Evolutionary conservation across 2,888 invertebrate genomes (phyloP).

Genomic region (Cartodere bifasciata): DNA sequence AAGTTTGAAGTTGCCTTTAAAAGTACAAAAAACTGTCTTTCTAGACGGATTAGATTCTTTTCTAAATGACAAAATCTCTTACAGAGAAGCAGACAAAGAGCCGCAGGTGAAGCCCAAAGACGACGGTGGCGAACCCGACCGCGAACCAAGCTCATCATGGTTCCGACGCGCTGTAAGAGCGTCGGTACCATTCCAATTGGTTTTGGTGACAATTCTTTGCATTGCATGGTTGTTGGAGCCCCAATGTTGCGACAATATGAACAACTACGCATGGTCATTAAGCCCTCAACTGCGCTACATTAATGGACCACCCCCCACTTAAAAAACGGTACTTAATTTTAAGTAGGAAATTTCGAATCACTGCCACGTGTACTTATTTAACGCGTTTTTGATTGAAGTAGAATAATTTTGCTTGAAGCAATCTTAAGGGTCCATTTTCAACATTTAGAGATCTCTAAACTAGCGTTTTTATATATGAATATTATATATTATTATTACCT

Average conservation of each 20-base stretch:
- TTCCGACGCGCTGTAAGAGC: conserved; percentile 58
- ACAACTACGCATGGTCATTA: conserved; percentile 60
- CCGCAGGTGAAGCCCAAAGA: conserved; percentile 26
- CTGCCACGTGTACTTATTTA: conserved; percentile 18
- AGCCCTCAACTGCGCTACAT: conserved; percentile 73
- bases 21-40: no score
- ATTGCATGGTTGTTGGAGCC: conserved; percentile 65
- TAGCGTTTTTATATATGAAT: background rate
- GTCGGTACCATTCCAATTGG: conserved; percentile 67
- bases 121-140: conserved; percentile 44
- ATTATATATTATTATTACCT: background rate
- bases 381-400: no score
- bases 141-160: conserved; percentile 42
- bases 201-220: conserved; percentile 57
- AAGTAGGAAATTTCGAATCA: conserved; percentile 7
- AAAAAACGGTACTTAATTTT: conserved; percentile 29
- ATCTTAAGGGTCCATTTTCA: no score
- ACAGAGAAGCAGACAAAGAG: conserved; percentile 22
- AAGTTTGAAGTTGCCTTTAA: no score
- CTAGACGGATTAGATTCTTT: no score
- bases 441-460: no score
- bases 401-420: no score
- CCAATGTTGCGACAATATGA: conserved; percentile 65
- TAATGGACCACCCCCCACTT: conserved; percentile 72
- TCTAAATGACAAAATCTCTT: no score